Conservation (phyloP, 1,140 invertebrate species). For the Drosophila athabasca region DNA sequence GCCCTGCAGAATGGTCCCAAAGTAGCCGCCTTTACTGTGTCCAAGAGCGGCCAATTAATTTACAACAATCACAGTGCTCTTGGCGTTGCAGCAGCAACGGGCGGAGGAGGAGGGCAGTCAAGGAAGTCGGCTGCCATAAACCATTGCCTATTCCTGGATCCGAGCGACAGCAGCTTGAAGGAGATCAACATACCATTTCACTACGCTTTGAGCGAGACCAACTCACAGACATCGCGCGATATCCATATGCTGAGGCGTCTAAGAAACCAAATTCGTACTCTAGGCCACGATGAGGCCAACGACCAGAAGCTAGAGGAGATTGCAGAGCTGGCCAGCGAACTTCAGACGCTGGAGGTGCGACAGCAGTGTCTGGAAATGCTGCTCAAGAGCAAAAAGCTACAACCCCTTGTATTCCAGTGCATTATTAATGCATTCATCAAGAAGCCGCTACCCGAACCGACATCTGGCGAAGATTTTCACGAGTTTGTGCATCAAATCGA, state of each 20-base stretch:
- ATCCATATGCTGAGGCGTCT: conserved; percentile 93
- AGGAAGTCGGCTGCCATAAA: conserved; percentile 86
- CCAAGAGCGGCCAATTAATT: conserved; percentile 91
- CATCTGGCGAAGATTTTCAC: conserved; percentile 14
- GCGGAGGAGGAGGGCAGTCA: conserved; percentile 79
- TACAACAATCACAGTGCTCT: conserved; percentile 92
- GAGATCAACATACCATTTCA: conserved; percentile 95
- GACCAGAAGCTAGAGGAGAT: conserved; percentile 49
- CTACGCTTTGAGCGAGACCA: conserved; percentile 93
- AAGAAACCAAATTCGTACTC: conserved; percentile 87
- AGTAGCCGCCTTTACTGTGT: conserved; percentile 94
- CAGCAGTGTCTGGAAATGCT: conserved; percentile 90
- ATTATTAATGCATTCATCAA: conserved; percentile 58
- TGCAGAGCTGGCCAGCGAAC: conserved; percentile 86
- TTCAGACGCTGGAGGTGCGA: conserved; percentile 90
- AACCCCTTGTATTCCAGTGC: conserved; percentile 65
- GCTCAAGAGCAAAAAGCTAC: conserved; percentile 84
- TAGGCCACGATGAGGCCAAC: conserved; percentile 73
- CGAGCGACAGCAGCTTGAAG: conserved; percentile 90
- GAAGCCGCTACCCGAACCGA: neutral
- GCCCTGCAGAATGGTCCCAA: conserved; percentile 92
- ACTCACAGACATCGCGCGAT: conserved; percentile 93
- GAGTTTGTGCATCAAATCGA: conserved; percentile 58
- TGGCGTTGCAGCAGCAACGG: conserved; percentile 9
- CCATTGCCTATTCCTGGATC: conserved; percentile 92